These are phyloP conservation scores for Limanda limanda DNA, from an alignment of 2,113 vertebrate genomes.

Conservation along the genomic window DNA sequence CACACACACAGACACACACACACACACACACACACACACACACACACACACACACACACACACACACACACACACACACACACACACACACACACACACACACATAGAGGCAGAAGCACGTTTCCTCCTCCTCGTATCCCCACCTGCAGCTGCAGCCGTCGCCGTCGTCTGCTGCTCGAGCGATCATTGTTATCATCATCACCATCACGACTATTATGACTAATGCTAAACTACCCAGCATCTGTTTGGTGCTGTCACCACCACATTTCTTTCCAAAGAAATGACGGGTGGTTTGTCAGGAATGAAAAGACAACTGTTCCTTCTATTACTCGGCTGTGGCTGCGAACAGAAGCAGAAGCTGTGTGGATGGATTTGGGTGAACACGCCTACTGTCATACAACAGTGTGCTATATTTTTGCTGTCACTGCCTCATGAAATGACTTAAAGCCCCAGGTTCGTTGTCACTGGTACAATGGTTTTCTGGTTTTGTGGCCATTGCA, in stretches of 20 bases:
- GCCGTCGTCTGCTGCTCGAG: conserved; percentile 48
- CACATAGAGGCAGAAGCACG: conserved; percentile 44
- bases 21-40: conserved; percentile 39
- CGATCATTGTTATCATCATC: conserved; percentile 68
- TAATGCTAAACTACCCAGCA: conserved; percentile 71
- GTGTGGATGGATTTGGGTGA: conserved; percentile 15
- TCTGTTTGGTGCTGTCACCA: conserved; percentile 64
- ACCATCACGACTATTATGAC: conserved; percentile 63
- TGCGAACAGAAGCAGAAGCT: conserved; percentile 19
- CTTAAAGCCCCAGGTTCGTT: neutral
- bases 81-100: conserved; percentile 43
- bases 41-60: conserved; percentile 47
- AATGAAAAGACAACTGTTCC: conserved; percentile 46
- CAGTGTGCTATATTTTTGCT: conserved; percentile 21
- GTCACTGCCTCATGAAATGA: neutral
- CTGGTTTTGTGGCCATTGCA: neutral
- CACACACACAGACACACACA: conserved; percentile 48
- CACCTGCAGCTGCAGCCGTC: conserved; percentile 61
- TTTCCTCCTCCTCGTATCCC: conserved; percentile 49
- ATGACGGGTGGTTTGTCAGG: conserved; percentile 43
- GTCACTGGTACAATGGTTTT: conserved; percentile 16
- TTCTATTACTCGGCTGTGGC: conserved; percentile 39
- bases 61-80: conserved; percentile 46
- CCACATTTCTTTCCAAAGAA: conserved; percentile 40
- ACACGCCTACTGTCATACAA: neutral